Conservation (phyloP, 2,113 vertebrate species). For the Sinosuthora webbiana region DNA sequence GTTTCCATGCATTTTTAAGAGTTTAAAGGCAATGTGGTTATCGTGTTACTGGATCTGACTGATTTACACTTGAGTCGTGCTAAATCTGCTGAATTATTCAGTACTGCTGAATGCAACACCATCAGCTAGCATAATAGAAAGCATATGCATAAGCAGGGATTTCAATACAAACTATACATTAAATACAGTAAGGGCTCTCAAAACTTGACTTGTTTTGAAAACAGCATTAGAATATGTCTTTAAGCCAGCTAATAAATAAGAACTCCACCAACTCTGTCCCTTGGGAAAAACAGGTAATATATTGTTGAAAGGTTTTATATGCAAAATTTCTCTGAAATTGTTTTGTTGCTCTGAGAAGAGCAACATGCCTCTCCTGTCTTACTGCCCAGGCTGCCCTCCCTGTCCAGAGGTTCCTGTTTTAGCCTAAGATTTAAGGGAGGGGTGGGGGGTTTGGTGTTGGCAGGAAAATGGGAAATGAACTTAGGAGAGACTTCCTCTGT, state of each 20-base stretch:
- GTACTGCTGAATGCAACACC: constrained; percentile 53
- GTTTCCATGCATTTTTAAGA: constrained; percentile 62
- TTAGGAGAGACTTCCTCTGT: constrained; percentile 27
- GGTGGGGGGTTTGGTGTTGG: neutral
- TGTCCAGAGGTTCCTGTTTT: constrained; percentile 14
- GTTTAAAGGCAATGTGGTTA: constrained; percentile 68
- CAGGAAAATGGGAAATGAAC: constrained; percentile 52
- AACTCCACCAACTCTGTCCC: neutral
- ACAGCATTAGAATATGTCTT: neutral
- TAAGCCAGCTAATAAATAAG: constrained; percentile 8
- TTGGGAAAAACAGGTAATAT: neutral
- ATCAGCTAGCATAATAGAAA: constrained; percentile 69
- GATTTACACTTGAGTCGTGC: constrained; percentile 72
- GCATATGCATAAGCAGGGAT: constrained; percentile 54
- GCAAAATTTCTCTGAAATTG: neutral
- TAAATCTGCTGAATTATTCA: constrained; percentile 79
- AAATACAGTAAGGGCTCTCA: constrained; percentile 41
- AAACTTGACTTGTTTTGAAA: constrained; percentile 37
- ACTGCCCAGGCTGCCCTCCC: neutral
- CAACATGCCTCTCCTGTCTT: neutral
- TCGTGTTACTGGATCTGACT: constrained; percentile 70
- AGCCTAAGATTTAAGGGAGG: constrained; percentile 6
- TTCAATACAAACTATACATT: constrained; percentile 59
- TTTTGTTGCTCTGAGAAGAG: neutral
- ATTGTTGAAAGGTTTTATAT: neutral